Evolutionary conservation across 2,113 vertebrate species (phyloP), one percentile per base, ranked within the genome.

Genomic region (Odocoileus hemionus): DNA sequence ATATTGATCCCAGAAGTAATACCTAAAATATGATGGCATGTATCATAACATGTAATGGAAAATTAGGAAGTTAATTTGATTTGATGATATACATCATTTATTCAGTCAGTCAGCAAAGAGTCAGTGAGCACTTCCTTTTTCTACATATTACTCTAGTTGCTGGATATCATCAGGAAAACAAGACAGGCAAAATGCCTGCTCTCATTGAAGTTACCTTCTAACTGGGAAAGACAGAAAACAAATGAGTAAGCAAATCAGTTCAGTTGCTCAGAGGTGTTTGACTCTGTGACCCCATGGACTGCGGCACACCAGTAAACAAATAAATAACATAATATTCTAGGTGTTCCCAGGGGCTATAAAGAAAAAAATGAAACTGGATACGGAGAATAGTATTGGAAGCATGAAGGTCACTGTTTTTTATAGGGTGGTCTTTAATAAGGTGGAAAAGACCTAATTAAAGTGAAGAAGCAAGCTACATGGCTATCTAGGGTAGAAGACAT

Each of bases 21-120:
- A 36, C 30, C 54, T 94, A 79, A 74, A 52, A 86, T 85, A 90
- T 86, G 16, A n/a, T 74, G 85, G 16, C 52, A 64, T 86, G 30
- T 80, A 10, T 84, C 74, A 36, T 76, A 47, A 47, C 60, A 39
- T 93, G 28, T 45, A 86, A 45, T 60, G 28, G 67, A 89, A 94
- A 91, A 54, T 30, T 61, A 64, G 52, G n/a, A 79, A 60, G 52
- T 83, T 54, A 85, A 67, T 93, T 89, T 91, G 55, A 74, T 93
- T 89, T 89, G 55, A 58, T 93, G 45, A 16, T 25, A 58, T 1
- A 43, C 25, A 52, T 50, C 43, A 85, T 45, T 97, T 45, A 64
- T 1, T 87, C 7, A 30, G n/a, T 86, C 64, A 61, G 64, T 47
- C 85, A 79, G 61, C 64, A 70, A 39, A 89, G 43, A 86, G 43